These are phyloP conservation scores for Lampropteryx suffumata DNA, from an alignment of 2,888 invertebrate genomes.

Conservation along the genomic window DNA sequence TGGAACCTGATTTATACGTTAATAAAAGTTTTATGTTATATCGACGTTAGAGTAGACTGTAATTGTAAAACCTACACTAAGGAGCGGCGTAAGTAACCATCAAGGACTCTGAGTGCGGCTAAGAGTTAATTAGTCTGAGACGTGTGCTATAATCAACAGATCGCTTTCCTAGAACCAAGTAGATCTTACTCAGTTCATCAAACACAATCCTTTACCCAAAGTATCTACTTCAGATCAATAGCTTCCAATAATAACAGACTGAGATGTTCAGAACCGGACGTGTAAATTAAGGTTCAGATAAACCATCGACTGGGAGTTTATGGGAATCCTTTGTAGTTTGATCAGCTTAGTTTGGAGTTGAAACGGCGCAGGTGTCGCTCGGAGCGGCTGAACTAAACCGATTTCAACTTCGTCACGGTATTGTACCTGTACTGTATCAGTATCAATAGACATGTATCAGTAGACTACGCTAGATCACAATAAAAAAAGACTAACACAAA, in stretches of 20 bases:
- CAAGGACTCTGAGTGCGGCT: too few species aligned
- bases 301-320: conserved; percentile 33
- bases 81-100: too few species aligned
- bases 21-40: too few species aligned
- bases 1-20: too few species aligned
- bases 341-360: conserved; percentile 49
- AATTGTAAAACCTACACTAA: too few species aligned
- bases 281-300: conserved; percentile 34
- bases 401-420: conserved; percentile 36
- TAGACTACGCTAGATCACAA: not conserved
- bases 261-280: conserved; percentile 24
- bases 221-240: conserved; percentile 14
- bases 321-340: conserved; percentile 52
- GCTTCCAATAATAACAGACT: not conserved
- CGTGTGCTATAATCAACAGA: too few species aligned
- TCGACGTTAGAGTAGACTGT: too few species aligned
- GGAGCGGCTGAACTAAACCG: conserved; percentile 35
- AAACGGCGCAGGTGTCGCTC: conserved; percentile 54
- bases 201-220: not conserved
- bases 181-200: not conserved
- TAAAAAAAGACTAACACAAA: too few species aligned
- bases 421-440: too few species aligned
- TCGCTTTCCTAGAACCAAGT: conserved; percentile 2
- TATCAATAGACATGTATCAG: not conserved
- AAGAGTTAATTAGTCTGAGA: too few species aligned